These are phyloP conservation scores for Drosophila ochracea DNA, from an alignment of 2,888 invertebrate genomes.

Conservation along the genomic window DNA sequence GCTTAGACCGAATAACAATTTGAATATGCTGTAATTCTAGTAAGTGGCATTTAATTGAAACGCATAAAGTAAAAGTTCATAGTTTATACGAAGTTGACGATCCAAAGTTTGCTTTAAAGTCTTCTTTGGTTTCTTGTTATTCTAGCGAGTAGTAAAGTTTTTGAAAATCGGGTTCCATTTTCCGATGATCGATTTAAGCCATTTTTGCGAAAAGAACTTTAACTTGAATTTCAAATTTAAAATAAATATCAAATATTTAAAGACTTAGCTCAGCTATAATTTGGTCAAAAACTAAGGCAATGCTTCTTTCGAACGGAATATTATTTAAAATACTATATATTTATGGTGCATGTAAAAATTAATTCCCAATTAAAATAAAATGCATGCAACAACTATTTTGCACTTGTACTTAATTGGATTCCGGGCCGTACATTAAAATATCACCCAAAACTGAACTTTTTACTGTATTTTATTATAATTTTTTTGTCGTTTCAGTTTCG, in stretches of 20 bases:
- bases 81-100: background rate
- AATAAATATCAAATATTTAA: background rate
- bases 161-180: background rate
- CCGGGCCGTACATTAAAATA: slow-evolving; percentile 15
- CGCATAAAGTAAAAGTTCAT: background rate
- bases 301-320: background rate
- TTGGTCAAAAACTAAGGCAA: background rate
- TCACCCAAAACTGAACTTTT: slow-evolving; percentile 2
- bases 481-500: background rate
- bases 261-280: background rate
- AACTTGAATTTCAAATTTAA: background rate
- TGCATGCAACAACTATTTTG: slow-evolving; percentile 34
- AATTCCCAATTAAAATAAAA: slow-evolving; percentile 14
- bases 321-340: slow-evolving; percentile 1
- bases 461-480: background rate
- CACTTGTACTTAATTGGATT: slow-evolving; percentile 46
- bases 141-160: background rate
- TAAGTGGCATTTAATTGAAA: slow-evolving; percentile 20
- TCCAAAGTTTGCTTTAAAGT: background rate
- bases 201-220: background rate
- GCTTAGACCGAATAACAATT: slow-evolving; percentile 30
- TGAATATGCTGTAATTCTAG: slow-evolving; percentile 31
- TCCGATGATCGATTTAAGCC: too few species aligned
- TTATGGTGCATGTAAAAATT: background rate
- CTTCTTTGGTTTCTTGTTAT: background rate